Evolutionary conservation across 2,113 vertebrate genomes (phyloP).

Genomic region (Malaclemys terrapin): DNA sequence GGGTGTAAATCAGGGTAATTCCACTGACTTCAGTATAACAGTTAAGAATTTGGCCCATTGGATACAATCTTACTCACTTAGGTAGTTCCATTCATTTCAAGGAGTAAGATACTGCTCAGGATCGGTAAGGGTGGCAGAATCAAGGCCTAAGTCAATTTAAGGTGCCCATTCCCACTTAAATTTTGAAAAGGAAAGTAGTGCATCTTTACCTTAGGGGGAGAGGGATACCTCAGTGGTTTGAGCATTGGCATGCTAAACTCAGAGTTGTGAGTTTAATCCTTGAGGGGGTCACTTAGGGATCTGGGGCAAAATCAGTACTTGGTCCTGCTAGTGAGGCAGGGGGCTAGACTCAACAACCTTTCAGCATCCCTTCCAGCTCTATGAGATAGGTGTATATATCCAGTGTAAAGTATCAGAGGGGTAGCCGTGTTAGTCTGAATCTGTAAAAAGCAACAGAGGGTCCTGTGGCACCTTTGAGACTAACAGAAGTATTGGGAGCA

Average conservation of each 20-base stretch:
- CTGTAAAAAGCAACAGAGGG: too few relatives aligned
- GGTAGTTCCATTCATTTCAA: background rate
- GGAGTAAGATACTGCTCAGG: background rate
- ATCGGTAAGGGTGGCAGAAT: background rate
- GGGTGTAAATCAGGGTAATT: constrained; percentile 17
- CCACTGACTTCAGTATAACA: constrained; percentile 3
- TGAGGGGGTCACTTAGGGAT: too few relatives aligned
- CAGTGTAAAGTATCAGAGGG: background rate
- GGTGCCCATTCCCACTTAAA: background rate
- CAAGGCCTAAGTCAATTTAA: background rate
- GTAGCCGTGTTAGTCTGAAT: too few relatives aligned
- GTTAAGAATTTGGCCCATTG: background rate
- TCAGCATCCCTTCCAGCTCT: too few relatives aligned
- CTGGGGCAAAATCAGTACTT: too few relatives aligned
- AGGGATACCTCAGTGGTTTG: too few relatives aligned
- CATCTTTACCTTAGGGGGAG: background rate
- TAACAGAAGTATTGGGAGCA: too few relatives aligned
- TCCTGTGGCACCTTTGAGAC: too few relatives aligned
- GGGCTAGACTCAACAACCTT: too few relatives aligned
- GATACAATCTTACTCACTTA: constrained; percentile 12
- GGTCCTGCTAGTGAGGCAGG: too few relatives aligned
- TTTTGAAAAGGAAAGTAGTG: background rate
- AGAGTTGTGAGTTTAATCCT: too few relatives aligned
- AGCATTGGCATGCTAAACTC: too few relatives aligned
- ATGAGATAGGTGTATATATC: background rate